Base-by-base conservation (phyloP, 2,113 vertebrate species). In the Brachypteracias leptosomus region DNA sequence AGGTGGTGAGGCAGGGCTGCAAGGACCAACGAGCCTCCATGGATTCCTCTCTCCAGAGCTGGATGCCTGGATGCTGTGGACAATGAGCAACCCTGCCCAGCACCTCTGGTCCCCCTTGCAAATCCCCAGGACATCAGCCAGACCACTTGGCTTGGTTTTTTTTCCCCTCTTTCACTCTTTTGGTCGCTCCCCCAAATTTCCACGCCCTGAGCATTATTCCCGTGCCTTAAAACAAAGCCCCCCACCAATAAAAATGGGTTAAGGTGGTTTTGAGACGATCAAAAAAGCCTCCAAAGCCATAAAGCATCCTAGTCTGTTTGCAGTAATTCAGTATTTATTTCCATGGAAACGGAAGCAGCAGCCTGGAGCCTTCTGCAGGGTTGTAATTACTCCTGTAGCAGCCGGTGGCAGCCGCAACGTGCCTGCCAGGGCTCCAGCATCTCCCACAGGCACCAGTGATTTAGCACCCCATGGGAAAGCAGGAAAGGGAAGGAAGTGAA, bases 271-370 rank as follows among this genome's bases (percentile, higher is more conserved):
- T 70, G 63, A 83, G 94, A 91, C 89, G 76, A 89, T 78, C 46
- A 82, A 83, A 82, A 83, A 77, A 84, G 51, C 76, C 81, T 68
- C 79, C 54, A 76, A 95, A 68, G 90, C 87, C 85, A 40, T 84
- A 66, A 73, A 91, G 42, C 72, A 74, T 74, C 82, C 40, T 59
- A 61, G 85, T 93, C 74, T 89, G 52, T 86, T 96, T 92, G 77
- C 79, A 38, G 28, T 75, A 61, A 90, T 96, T 94, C 75, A 36
- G 80, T 89, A 87, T 97, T 96, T 96, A 97, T 96, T 97, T 93
- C 96, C 95, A 97, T 97, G 96, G 97, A 96, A 97, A 97, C 95
- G 0, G 93, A 79, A 96, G 92, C 66, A 80, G 96, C 94, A 97
- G 95, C 92, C 81, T 3, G 18, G 85, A 97, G 89, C 89, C 79